Conservation (phyloP, 2,888 invertebrate species). For the Mellilla xanthometata region DNA sequence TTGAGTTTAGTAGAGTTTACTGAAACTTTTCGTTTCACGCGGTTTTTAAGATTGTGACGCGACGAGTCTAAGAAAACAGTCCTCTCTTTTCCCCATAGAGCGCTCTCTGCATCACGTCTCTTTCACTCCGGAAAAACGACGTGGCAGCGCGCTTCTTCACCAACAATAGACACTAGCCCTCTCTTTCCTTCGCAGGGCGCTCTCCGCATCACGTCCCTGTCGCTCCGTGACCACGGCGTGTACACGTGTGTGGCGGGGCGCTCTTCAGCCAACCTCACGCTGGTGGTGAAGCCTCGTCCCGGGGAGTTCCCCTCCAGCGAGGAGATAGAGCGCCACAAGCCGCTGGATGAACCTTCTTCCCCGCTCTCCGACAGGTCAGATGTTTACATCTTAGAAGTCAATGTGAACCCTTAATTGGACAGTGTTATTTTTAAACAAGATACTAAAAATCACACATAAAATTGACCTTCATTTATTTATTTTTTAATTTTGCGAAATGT, state of each 20-base stretch:
- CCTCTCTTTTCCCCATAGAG: conserved; percentile 69
- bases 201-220: conserved; percentile 91
- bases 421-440: too few relatives aligned
- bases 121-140: conserved; percentile 91
- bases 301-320: conserved; percentile 91
- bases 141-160: conserved; percentile 92
- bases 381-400: too few relatives aligned
- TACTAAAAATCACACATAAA: too few relatives aligned
- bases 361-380: conserved; percentile 70
- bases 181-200: conserved; percentile 82
- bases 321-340: conserved; percentile 85
- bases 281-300: conserved; percentile 91
- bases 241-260: conserved; percentile 94
- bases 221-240: conserved; percentile 90
- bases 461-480: too few relatives aligned
- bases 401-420: too few relatives aligned
- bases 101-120: conserved; percentile 91
- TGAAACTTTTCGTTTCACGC: too few relatives aligned
- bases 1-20: too few relatives aligned
- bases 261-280: conserved; percentile 90
- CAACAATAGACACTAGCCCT: conserved; percentile 60
- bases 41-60: too few relatives aligned
- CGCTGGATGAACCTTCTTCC: conserved; percentile 71
- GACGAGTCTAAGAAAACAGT: too few relatives aligned
- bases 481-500: too few relatives aligned